Evolutionary conservation across 1,140 invertebrate species (phyloP), one percentile per base, ranked within the genome.

Genomic region (Drosophila tsacasi): DNA sequence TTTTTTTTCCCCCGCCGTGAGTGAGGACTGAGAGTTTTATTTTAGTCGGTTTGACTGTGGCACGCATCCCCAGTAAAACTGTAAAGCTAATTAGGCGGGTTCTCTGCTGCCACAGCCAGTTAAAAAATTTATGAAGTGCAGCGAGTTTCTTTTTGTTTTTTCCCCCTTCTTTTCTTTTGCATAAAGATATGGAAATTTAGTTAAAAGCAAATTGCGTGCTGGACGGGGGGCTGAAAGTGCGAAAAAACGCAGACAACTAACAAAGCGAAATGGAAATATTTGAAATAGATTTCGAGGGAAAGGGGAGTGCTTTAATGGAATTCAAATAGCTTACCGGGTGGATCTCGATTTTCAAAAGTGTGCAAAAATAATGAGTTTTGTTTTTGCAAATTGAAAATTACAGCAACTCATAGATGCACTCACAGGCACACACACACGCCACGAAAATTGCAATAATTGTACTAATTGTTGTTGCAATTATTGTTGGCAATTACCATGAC

Each of bases 51-150:
- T 27, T 62, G 15, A 30, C 30, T 62, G 59, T 61, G 64, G 72
- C 81, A 84, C 77, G 76, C 81, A 83, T 71, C 65, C 74, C 17
- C 72, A 67, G 62, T 66, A 59, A 72, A 76, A 77, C 81, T 73
- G 76, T 84, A 76, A 84, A 85, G 82, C 74, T 85, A 85, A 85
- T 85, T 85, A 85, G 78, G 57, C 61, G 77, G 37, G 47, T 60
- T 68, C 68, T 55, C 62, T 55, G 44, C 42, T 58, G 79, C 50
- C 47, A 59, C 69, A 57, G 62, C 69, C 82, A 78, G 84, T 89
- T 81, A 75, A 89, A 90, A 85, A 90, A 85, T 89, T 89, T 89
- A 89, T 89, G 86, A 89, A 85, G 85, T 89, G 85, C 85, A 89
- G 84, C 85, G 85, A 90, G 83, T 73, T 73, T 73, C 52, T 73